Conservation (phyloP, 2,888 invertebrate genomes). For the Drosophila robusta region DNA sequence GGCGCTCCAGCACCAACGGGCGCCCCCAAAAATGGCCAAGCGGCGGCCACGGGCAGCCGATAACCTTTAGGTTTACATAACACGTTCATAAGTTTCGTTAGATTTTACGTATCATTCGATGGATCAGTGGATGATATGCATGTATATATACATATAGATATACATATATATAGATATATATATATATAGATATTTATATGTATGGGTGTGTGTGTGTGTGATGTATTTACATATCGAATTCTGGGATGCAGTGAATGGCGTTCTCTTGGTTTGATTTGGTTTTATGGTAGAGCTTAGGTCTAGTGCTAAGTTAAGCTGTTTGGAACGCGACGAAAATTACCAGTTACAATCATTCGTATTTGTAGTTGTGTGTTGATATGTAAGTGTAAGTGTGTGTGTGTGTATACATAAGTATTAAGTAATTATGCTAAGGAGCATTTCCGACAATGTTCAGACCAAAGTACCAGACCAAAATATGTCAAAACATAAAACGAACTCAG, state of each 20-base stretch:
- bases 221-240: constrained; percentile 59
- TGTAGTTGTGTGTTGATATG: constrained; percentile 32
- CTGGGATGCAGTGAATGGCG: constrained; percentile 53
- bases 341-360: constrained; percentile 57
- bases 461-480: constrained; percentile 71
- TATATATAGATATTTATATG: constrained; percentile 18
- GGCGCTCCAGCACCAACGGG: constrained; percentile 86
- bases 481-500: constrained; percentile 62
- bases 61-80: constrained; percentile 86
- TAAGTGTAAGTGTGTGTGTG: constrained; percentile 32
- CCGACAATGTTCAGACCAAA: constrained; percentile 80
- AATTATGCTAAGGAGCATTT: constrained; percentile 76
- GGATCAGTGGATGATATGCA: constrained; percentile 28
- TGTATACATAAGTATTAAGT: constrained; percentile 64
- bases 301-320: constrained; percentile 73
- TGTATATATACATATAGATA: constrained; percentile 6
- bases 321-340: constrained; percentile 67
- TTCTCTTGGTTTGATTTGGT: constrained; percentile 22
- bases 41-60: constrained; percentile 91
- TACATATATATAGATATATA: too few relatives aligned
- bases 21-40: constrained; percentile 90
- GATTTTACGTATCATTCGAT: constrained; percentile 41
- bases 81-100: constrained; percentile 60
- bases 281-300: constrained; percentile 55
- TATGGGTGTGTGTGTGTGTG: constrained; percentile 15